Conservation (phyloP, 2,888 invertebrate species). For the Kryphioiulus occultus region DNA sequence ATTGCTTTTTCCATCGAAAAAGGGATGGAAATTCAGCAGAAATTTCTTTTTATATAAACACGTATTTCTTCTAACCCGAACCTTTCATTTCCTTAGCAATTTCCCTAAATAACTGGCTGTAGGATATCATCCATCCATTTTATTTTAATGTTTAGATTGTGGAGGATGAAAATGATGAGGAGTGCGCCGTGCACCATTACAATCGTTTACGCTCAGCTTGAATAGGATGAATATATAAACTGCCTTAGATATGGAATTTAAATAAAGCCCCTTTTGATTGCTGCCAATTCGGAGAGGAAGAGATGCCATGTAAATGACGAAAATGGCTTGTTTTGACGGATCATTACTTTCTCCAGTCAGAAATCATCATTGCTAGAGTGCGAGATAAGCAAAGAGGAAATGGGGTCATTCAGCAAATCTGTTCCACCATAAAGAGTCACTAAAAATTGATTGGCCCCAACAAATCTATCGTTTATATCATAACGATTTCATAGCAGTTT, state of each 20-base stretch:
- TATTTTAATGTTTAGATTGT: conserved; percentile 17
- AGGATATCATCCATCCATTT: conserved; percentile 17
- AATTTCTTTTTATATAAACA: conserved; percentile 9
- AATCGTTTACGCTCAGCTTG: conserved; percentile 7
- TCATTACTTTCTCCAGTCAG: conserved; percentile 39
- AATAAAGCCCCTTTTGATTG: conserved; percentile 31
- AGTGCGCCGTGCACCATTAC: neutral
- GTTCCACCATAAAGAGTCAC: neutral
- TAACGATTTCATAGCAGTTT: too few relatives aligned
- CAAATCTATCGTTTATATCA: too few relatives aligned
- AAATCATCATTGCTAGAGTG: conserved; percentile 9
- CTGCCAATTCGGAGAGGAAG: conserved; percentile 32
- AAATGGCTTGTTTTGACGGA: conserved; percentile 43
- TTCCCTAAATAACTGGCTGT: conserved; percentile 17
- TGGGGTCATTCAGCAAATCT: neutral
- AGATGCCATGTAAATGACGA: conserved; percentile 42
- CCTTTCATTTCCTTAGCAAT: conserved; percentile 17
- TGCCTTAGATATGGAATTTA: conserved; percentile 41
- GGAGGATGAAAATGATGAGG: conserved; percentile 10
- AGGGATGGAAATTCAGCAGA: neutral
- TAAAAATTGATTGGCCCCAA: too few relatives aligned
- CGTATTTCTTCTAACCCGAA: conserved; percentile 23
- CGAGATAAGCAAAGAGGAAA: neutral
- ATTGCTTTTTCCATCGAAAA: neutral
- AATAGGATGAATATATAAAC: conserved; percentile 31